Conservation (phyloP, 2,888 invertebrate species). For the Matsumyia berberina region DNA sequence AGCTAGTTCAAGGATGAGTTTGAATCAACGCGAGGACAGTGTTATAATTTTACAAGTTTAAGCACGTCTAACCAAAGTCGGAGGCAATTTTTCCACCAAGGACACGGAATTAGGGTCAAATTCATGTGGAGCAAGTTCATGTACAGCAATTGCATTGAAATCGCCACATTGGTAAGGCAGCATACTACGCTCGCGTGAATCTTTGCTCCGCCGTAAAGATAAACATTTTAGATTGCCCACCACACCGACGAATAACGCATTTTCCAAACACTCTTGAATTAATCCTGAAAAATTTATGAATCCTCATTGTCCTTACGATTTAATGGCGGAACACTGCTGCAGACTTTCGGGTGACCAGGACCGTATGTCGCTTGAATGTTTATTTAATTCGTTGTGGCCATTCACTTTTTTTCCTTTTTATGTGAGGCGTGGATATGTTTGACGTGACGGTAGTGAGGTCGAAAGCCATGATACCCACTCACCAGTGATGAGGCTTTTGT, state of each 20-base stretch:
- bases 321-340: not conserved
- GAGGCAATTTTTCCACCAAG: not conserved
- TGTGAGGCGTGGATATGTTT: not conserved
- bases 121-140: conserved; percentile 3
- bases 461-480: not conserved
- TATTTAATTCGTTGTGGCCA: conserved; percentile 2
- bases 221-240: conserved; percentile 10
- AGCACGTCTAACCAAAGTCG: conserved; percentile 5
- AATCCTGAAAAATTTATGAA: conserved; percentile 19
- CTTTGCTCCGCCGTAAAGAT: not conserved
- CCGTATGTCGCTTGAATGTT: conserved; percentile 12
- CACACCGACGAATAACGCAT: not conserved
- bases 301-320: conserved; percentile 9
- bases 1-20: no score
- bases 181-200: no score
- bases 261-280: conserved; percentile 15
- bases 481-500: not conserved
- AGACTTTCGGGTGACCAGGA: not conserved
- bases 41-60: conserved; percentile 22
- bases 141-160: no score
- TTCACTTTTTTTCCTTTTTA: not conserved
- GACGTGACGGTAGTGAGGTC: not conserved
- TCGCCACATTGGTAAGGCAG: no score
- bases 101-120: conserved; percentile 32
- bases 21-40: not conserved